Conservation (phyloP, 1,140 invertebrate genomes). For the Eriosoma lanigerum region DNA sequence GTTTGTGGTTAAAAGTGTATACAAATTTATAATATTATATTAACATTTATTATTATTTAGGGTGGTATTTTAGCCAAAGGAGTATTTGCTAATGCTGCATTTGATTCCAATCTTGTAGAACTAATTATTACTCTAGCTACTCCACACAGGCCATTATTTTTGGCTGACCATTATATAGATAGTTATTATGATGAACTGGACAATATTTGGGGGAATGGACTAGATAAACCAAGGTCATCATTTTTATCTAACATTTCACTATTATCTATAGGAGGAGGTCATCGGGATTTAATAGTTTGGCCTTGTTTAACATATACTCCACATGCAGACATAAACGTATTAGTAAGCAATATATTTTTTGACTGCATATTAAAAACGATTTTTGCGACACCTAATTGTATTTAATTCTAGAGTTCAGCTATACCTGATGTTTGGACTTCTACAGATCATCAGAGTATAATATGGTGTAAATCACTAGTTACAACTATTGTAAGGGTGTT, state of each 20-base stretch:
- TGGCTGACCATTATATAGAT: conserved; percentile 69
- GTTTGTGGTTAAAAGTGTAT: too few relatives aligned
- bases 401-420: conserved; percentile 68
- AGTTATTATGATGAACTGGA: conserved; percentile 69
- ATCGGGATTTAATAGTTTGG: conserved; percentile 75
- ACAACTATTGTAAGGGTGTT: conserved; percentile 75
- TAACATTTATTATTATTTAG: conserved; percentile 65
- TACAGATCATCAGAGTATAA: conserved; percentile 81
- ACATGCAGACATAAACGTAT: conserved; percentile 64
- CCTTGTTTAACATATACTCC: conserved; percentile 67
- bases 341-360: conserved; percentile 60
- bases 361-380: neutral
- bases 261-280: conserved; percentile 77
- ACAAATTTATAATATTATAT: too few relatives aligned
- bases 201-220: conserved; percentile 52
- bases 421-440: conserved; percentile 84
- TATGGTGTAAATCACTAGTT: conserved; percentile 91
- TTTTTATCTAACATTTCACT: conserved; percentile 57
- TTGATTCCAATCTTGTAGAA: conserved; percentile 64
- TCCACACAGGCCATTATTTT: conserved; percentile 74
- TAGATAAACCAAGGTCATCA: conserved; percentile 30
- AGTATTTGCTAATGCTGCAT: conserved; percentile 66
- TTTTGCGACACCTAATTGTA: neutral
- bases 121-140: conserved; percentile 80
- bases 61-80: conserved; percentile 83